Percentiles rank a stretch among this genome's conserved stretches.
Conservation (phyloP, 2,113 vertebrate genomes). For the Pipra filicauda region DNA sequence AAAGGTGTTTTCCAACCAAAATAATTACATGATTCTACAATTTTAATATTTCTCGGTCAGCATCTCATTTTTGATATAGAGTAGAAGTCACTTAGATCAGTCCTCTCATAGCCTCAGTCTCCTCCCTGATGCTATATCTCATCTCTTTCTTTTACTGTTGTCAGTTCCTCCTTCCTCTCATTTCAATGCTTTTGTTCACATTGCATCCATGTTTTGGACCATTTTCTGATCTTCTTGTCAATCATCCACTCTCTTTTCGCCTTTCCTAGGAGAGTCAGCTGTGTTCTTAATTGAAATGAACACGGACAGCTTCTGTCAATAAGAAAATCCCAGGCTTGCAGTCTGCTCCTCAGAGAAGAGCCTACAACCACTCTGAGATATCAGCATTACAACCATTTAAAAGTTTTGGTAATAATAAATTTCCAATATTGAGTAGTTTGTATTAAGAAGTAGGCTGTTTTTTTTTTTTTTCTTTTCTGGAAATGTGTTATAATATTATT, state of each 20-base stretch:
- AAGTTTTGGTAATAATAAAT: neutral
- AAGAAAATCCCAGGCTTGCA: neutral
- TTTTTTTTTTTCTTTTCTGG: neutral
- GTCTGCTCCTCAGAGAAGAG: neutral
- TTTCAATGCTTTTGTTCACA: neutral
- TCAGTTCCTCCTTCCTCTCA: neutral
- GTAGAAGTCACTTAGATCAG: neutral
- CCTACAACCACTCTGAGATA: neutral
- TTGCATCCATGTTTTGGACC: neutral
- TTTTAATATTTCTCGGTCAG: neutral
- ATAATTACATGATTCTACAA: neutral
- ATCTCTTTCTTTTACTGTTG: neutral
- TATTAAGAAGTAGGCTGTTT: neutral
- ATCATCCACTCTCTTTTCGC: neutral
- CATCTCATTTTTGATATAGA: neutral
- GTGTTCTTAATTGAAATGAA: neutral
- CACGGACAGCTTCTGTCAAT: neutral
- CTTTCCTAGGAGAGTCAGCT: neutral
- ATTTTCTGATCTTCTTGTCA: neutral
- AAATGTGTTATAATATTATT: neutral
- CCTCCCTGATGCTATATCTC: neutral
- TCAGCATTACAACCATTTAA: neutral
- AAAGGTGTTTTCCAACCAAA: neutral
- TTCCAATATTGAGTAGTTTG: neutral
- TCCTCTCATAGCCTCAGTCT: neutral